Base-by-base conservation (phyloP, 1,140 invertebrate genomes). In the Laupala kohalensis region DNA sequence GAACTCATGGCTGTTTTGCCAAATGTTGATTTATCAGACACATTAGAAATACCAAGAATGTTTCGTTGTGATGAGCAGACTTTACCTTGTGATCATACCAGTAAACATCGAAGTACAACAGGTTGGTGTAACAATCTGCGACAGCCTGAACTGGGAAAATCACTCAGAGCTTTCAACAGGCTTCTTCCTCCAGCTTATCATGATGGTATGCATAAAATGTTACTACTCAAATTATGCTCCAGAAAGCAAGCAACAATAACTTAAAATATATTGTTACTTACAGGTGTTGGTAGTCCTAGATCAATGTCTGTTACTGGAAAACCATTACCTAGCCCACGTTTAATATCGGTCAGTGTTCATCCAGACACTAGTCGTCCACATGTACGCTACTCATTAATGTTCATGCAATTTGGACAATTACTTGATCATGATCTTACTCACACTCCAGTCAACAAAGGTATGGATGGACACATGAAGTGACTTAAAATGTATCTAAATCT, bases 51-150 rank as follows among this genome's bases (percentile, higher is more conserved):
- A 70, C 80, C 81, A 23, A 78, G 81, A 75, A 79, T 81, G 29
- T 82, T 82, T 74, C 77, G 79, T 70, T 83, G 82, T 72, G 82
- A 84, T 67, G 83, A 85, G 71, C 80, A 82, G 72, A 80, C 80
- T 15, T 75, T 85, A 12, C 86, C 86, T 15, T 87, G 86, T 75
- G 86, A 87, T 75, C 85, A 87, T 73, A 87, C 86, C 0, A 77
- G 80, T 25, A 80, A 79, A 74, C 87, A 84, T 76, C 77, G 86
- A 6, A 84, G 82, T 0, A 78, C 80, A 19, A 85, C 84, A 25
- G 86, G 86, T n/a, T 87, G 86, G 85, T 87, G 86, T 73, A 87
- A 87, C 74, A 88, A 87, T 74, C 77, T 87, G 6, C 77, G 80
- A 68, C 78, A 82, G 76, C 86, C 86, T 1, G 78, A 82, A 64